A percentile compares a stretch with the other conserved stretches of the same genome.
Conservation (phyloP, 2,888 invertebrate species). For the Monopis laevigella region DNA sequence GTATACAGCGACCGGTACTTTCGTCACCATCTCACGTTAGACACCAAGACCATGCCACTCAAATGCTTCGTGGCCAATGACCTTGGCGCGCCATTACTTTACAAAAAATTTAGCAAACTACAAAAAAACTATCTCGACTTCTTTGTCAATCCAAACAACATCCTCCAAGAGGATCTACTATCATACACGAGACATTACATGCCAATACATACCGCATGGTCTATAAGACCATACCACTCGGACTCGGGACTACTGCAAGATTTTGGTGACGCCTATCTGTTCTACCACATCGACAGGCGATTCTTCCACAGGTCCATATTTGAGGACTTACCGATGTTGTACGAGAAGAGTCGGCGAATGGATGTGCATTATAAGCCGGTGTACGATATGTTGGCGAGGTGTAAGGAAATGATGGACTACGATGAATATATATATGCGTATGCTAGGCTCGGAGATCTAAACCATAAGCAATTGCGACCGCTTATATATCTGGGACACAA, state of each 20-base stretch:
- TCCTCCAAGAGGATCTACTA: slow-evolving; percentile 5
- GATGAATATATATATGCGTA: slow-evolving; percentile 20
- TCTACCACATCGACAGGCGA: slow-evolving; percentile 16
- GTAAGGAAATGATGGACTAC: slow-evolving; percentile 21
- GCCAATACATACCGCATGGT: slow-evolving; percentile 22
- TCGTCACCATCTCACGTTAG: slow-evolving; percentile 46
- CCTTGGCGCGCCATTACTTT: slow-evolving; percentile 14
- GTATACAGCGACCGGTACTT: slow-evolving; percentile 62
- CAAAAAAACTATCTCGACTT: slow-evolving; percentile 17
- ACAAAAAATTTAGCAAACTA: slow-evolving; percentile 18
- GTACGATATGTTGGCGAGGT: slow-evolving; percentile 18
- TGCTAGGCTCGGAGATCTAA: slow-evolving; percentile 17
- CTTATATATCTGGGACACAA: slow-evolving; percentile 20
- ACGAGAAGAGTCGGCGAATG: slow-evolving; percentile 18
- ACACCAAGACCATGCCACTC: slow-evolving; percentile 18
- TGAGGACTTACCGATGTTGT: slow-evolving; percentile 19
- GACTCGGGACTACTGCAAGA: slow-evolving; percentile 16
- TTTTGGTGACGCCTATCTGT: slow-evolving; percentile 16
- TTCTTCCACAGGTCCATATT: slow-evolving; percentile 18
- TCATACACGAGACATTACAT: slow-evolving; percentile 17
- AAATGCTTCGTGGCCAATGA: slow-evolving; percentile 19
- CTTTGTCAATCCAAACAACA: slow-evolving; percentile 12
- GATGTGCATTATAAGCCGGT: slow-evolving; percentile 17
- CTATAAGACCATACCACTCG: slow-evolving; percentile 19
- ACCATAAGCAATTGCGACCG: slow-evolving; percentile 21